Base-by-base conservation (phyloP, 2,888 invertebrate species). In the Oligia strigilis region DNA sequence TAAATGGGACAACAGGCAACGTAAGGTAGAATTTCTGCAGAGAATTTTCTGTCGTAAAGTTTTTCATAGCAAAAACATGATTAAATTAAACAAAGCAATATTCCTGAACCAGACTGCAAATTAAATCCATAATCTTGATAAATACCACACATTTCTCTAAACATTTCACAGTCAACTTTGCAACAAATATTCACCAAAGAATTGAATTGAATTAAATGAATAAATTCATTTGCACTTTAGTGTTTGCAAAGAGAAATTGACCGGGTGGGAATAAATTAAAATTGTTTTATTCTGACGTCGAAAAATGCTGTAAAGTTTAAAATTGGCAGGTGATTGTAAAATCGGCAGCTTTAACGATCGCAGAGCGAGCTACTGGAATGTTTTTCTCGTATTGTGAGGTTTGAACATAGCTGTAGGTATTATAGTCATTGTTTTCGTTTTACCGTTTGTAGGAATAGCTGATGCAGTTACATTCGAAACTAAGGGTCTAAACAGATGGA, bases 131-230 rank as follows among this genome's bases (percentile, higher is more conserved):
- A 36, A 66, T 64, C 49, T 69, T 75, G 62, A 75, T 23, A 81
- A 46, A 77, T 58, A 17, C 0, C 0, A 46, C 17, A 75, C 58
- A 72, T 77, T 74, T 60, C 36, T 77, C 69, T 66, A 71, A 79
- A 80, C 4, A 78, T 75, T 80, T 67, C 40, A 71, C 17, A 74
- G 73, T 73, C 11, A 71, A 75, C 65, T 69, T 72, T 72, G 72
- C 64, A 76, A 71, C 80, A 70, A 77, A 49, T 80, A 80, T 83
- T 69, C 71, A 73, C 72, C 49, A 77, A 79, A 80, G 81, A 78
- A 81, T 84, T 82, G 78, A 72, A 77, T 78, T 73, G 77, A 87
- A 83, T 86, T 70, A 83, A 85, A 87, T 85, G 81, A 85, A 88
- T 89, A 85, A 88, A 86, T 88, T 78, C 73, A 89, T 72, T 80